phyloP scores from a whole-genome alignment of 2,888 invertebrate species.

The Palloptera scutellata region DNA sequence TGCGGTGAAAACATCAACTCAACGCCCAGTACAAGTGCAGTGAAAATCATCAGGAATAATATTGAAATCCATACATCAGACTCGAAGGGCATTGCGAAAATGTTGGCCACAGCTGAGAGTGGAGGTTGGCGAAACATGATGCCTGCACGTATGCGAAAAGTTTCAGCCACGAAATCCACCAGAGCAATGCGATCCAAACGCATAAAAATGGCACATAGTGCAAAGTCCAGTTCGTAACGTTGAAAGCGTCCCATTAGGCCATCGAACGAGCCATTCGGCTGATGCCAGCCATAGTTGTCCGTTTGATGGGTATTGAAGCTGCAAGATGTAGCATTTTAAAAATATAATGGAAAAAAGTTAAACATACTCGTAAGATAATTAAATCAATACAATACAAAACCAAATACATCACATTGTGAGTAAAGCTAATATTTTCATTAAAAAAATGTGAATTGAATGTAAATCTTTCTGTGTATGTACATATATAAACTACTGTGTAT shows the following conservation, averaged over 20 bases:
- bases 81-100: constrained; percentile 70
- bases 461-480: too few species aligned
- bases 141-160: constrained; percentile 66
- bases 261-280: constrained; percentile 68
- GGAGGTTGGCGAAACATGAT: constrained; percentile 72
- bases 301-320: constrained; percentile 62
- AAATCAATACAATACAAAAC: too few species aligned
- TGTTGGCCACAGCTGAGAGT: constrained; percentile 70
- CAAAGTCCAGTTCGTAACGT: constrained; percentile 67
- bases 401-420: too few species aligned
- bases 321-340: not conserved
- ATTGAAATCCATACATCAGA: constrained; percentile 68
- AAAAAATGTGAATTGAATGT: too few species aligned
- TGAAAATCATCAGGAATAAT: constrained; percentile 53
- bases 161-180: constrained; percentile 68
- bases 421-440: too few species aligned
- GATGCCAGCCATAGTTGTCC: constrained; percentile 67
- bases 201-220: constrained; percentile 68
- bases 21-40: constrained; percentile 48
- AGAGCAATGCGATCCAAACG: constrained; percentile 67
- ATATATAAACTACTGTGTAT: too few species aligned
- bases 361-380: too few species aligned
- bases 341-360: not conserved
- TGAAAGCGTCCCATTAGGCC: constrained; percentile 69
- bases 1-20: constrained; percentile 53